These are phyloP conservation scores for Ennomos quercinarius DNA, from an alignment of 2,888 invertebrate genomes.

Conservation along the genomic window DNA sequence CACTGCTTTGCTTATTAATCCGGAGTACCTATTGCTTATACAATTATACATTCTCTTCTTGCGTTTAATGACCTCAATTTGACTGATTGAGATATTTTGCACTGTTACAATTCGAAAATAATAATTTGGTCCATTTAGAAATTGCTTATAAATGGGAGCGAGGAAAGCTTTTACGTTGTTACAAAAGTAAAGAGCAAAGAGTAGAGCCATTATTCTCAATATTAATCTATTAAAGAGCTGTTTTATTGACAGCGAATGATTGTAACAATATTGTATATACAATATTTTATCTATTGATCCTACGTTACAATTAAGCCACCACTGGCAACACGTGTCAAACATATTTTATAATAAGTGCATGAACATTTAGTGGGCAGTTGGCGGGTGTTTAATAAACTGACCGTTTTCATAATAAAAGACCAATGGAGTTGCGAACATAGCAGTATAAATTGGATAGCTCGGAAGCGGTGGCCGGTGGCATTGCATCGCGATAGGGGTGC, in stretches of 20 bases:
- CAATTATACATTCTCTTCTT: too few species aligned
- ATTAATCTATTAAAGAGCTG: neutral
- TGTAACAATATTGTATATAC: neutral
- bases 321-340: neutral
- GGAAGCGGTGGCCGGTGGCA: slow-evolving; percentile 17
- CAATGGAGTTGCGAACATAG: slow-evolving; percentile 22
- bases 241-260: neutral
- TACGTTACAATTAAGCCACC: slow-evolving; percentile 1
- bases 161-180: slow-evolving; percentile 5
- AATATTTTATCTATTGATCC: neutral
- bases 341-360: slow-evolving; percentile 9
- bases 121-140: slow-evolving; percentile 4
- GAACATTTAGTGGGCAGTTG: slow-evolving; percentile 1
- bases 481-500: slow-evolving; percentile 65
- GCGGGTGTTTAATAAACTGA: slow-evolving; percentile 21
- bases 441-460: slow-evolving; percentile 16
- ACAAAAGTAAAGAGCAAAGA: neutral
- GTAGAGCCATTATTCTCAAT: slow-evolving; percentile 5
- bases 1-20: slow-evolving; percentile 3
- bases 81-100: too few species aligned
- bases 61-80: too few species aligned
- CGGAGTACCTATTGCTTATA: too few species aligned
- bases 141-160: slow-evolving; percentile 5
- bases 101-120: slow-evolving; percentile 11
- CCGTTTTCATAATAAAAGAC: slow-evolving; percentile 23